Conservation (phyloP, 1,140 invertebrate genomes). For the Steinernema khuongi region DNA sequence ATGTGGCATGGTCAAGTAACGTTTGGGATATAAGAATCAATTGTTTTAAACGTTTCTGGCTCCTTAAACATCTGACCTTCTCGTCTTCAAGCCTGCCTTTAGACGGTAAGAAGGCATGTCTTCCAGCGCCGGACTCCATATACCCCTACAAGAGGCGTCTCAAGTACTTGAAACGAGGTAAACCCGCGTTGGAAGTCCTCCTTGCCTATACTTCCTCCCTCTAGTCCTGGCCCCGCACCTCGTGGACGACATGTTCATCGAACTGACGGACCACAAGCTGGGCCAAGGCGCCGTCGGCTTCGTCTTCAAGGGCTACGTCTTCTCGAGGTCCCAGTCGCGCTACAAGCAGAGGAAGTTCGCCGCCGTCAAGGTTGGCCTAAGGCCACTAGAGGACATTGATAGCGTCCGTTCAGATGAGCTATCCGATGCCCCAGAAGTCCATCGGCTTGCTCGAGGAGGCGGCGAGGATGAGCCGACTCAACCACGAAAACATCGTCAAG, state of each 20-base stretch:
- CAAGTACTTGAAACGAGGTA: conserved; percentile 49
- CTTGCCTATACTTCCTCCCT: conserved; percentile 16
- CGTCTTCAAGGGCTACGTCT: conserved; percentile 54
- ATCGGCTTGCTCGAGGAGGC: conserved; percentile 52
- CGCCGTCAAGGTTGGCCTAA: conserved; percentile 44
- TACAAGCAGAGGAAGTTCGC: conserved; percentile 54
- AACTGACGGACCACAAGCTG: conserved; percentile 49
- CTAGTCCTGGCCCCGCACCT: conserved; percentile 42
- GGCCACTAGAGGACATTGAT: conserved; percentile 3
- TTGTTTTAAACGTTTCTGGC: no score
- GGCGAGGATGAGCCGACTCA: conserved; percentile 44
- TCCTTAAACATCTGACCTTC: no score
- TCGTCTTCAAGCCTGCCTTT: conserved; percentile 18
- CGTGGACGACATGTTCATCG: conserved; percentile 51
- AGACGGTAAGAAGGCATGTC: conserved; percentile 54
- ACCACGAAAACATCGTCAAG: conserved; percentile 51
- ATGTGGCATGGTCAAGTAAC: no score
- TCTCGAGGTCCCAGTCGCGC: conserved; percentile 51
- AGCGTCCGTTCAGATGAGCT: conserved; percentile 44
- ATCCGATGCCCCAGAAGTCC: conserved; percentile 53
- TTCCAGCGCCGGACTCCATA: conserved; percentile 50
- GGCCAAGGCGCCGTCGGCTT: conserved; percentile 54
- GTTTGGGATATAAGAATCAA: no score
- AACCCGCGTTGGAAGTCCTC: no score
- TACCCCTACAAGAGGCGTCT: conserved; percentile 48